Base-by-base conservation (phyloP, 2,797 vertebrate genomes). In the Smutsia temminckii region DNA sequence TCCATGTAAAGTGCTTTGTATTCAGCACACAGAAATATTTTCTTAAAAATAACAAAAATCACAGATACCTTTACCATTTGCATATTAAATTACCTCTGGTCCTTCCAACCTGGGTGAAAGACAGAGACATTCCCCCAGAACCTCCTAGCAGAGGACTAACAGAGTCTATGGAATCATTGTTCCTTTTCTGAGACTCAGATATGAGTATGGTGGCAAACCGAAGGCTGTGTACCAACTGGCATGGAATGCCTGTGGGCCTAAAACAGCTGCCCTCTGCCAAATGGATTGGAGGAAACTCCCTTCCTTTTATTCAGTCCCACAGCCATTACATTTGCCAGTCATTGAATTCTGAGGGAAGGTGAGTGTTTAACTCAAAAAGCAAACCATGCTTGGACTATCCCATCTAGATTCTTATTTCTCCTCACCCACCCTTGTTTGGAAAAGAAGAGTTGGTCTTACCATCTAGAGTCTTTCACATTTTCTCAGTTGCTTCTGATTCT, bases 181-280 rank as follows among this genome's bases (percentile, higher is more conserved):
- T 93, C 51, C 68, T 88, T 63, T 89, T 37, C n/a, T 89, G 93
- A 85, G 81, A 53, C 40, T 63, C 90, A 86, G 40, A 42, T 18
- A 12, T 5, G 29, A 81, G 25, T 20, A 4, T 7, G 7, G 17
- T 51, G 61, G 51, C 40, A 69, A 61, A 32, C 32, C 34, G 18
- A 79, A 49, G 59, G 55, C n/a, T 77, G 8, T 77, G 66, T 27
- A 32, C 57, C 46, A 37, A 34, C 57, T 27, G 55, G 25, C 25
- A 2, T 3, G 29, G 55, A 85, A 59, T 29, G 79, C 59, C 93
- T 1, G 0, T 2, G 49, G 83, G 74, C 75, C 69, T 68, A 8
- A 40, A 59, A 91, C 69, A 91, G 78, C 59, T 5, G 11, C n/a
- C 42, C 34, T 91, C 57, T 87, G 91, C 87, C 93, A 94, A 51